Evolutionary conservation across 1,140 invertebrate species (phyloP).

Genomic region (Doryteuthis pealeii): DNA sequence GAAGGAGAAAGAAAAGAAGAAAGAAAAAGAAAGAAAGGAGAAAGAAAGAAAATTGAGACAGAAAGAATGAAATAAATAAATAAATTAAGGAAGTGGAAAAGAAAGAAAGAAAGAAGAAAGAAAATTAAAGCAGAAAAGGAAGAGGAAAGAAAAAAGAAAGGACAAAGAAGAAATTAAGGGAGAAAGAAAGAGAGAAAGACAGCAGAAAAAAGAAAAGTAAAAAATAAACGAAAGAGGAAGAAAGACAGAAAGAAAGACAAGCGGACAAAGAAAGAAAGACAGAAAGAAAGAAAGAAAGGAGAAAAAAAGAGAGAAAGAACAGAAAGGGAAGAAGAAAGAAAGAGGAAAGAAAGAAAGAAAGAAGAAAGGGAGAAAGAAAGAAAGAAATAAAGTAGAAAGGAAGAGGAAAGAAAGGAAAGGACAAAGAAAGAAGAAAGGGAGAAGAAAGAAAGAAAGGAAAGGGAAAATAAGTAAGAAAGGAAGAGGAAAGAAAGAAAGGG

Average conservation of each 20-base stretch:
- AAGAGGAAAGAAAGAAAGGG: no score
- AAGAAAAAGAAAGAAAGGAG: neutral
- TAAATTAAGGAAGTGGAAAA: neutral
- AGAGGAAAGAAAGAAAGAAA: no score
- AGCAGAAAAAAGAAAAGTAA: no score
- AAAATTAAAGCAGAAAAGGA: neutral
- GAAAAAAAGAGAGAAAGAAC: neutral
- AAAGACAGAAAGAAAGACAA: neutral
- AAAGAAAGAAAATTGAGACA: neutral
- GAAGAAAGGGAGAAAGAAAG: no score
- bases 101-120: neutral
- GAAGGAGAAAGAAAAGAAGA: no score
- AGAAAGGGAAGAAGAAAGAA: no score
- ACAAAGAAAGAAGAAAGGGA: no score
- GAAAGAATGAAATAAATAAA: neutral
- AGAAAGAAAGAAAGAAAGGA: neutral
- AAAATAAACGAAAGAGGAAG: neutral
- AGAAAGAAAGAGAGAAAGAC: neutral
- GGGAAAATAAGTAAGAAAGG: no score
- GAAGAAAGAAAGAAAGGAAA: no score
- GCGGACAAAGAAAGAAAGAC: neutral
- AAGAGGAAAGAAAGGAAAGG: no score
- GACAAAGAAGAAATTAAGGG: neutral
- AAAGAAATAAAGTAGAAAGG: no score
- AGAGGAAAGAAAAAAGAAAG: neutral